These are phyloP conservation scores for Gasteruption jaculator DNA, from an alignment of 2,888 invertebrate species.

Conservation along the genomic window DNA sequence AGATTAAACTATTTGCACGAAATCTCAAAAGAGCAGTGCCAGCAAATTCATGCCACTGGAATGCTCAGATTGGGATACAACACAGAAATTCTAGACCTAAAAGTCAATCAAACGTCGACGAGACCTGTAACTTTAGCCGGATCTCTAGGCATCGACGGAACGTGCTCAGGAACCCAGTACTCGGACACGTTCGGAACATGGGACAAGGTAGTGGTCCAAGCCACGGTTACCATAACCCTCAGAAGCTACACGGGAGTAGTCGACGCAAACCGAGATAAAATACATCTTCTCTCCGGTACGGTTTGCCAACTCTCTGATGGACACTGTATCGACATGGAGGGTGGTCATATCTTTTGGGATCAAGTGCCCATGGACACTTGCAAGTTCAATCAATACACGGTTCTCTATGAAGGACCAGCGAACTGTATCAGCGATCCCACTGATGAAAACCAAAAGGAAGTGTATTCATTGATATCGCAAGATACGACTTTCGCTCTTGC, in stretches of 20 bases:
- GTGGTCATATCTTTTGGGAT: slow-evolving; percentile 19
- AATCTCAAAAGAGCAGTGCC: too few relatives aligned
- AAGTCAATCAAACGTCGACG: too few relatives aligned
- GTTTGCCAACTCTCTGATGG: slow-evolving; percentile 5
- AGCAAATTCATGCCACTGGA: too few relatives aligned
- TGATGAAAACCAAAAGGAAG: background rate
- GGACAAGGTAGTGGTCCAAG: slow-evolving; percentile 19
- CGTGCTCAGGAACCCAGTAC: slow-evolving; percentile 20
- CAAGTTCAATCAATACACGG: slow-evolving; percentile 17
- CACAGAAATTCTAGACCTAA: too few relatives aligned
- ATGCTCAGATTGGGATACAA: too few relatives aligned
- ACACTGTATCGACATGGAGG: slow-evolving; percentile 17
- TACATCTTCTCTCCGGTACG: slow-evolving; percentile 12
- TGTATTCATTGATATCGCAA: slow-evolving; percentile 15
- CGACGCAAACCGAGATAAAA: too few relatives aligned
- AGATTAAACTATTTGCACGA: too few relatives aligned
- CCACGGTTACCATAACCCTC: background rate
- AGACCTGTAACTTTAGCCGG: slow-evolving; percentile 18
- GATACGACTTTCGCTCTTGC: slow-evolving; percentile 23
- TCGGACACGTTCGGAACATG: slow-evolving; percentile 22
- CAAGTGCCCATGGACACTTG: slow-evolving; percentile 8
- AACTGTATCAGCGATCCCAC: slow-evolving; percentile 4
- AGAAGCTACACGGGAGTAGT: too few relatives aligned
- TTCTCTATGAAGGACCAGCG: slow-evolving; percentile 22
- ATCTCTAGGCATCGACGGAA: slow-evolving; percentile 9